Evolutionary conservation across 2,888 invertebrate genomes (phyloP), one percentile per base, ranked within the genome.

Genomic region (Byasa hedistus): DNA sequence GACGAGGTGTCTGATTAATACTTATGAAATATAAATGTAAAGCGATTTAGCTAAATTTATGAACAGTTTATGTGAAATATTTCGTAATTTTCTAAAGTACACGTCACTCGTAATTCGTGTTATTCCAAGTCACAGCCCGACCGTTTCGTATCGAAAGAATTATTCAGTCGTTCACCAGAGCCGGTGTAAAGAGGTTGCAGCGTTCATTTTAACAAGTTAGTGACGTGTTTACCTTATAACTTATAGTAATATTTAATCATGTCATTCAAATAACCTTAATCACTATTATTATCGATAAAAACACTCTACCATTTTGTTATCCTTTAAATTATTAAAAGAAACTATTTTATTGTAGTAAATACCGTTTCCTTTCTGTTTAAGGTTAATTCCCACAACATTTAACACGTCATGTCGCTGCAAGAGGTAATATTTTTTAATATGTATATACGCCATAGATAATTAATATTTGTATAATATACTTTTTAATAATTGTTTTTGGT

Each of bases 91-190:
- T 8, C 12, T 52, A 19, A 52, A 21, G 21, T 22, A 52, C 52
- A 21, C 21, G n/a, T 52, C 52, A 52, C 7, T 52, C 21, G 52
- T 44, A 44, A 44, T 44, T 44, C 17, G 10, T 32, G 8, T 52
- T 52, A 21, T 22, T 52, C 52, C 5, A 52, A 52, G 44, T 21
- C n/a, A 2, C 7, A 52, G 52, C 21, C 52, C 8, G 2, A n/a
- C 5, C 52, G 60, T 52, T 54, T 52, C 48, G 24, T 55, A 51
- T 3, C n/a, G 22, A 36, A 55, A 61, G 36, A 44, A 61, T 65
- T 69, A 68, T 64, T 75, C 77, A 84, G 85, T 85, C 82, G 76
- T 75, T 79, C 76, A 73, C 75, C 76, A 78, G 82, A 74, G 71
- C 69, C 77, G 76, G 84, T 75, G 68, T 69, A 65, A 77, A 75